Percentiles rank a stretch among this genome's conserved stretches.
Evolutionary conservation across 2,113 vertebrate species (phyloP).

Genomic region (Ornithorhynchus anatinus): DNA sequence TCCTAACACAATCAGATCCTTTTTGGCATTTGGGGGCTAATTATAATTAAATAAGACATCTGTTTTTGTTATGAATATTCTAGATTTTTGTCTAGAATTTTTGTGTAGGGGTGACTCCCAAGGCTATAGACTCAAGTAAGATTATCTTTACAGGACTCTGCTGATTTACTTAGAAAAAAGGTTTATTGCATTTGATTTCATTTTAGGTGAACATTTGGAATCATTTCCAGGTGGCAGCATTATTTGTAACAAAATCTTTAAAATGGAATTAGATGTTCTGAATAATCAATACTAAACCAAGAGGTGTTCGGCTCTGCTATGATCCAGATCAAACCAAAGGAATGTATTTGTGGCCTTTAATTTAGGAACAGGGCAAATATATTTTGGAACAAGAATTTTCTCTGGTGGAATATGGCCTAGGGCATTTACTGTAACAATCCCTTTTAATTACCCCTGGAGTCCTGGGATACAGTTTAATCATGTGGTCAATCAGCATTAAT

Average conservation of each 20-base stretch:
- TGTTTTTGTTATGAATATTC: too few relatives aligned
- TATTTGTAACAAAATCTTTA: constrained; percentile 30
- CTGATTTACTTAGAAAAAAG: too few relatives aligned
- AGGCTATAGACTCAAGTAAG: too few relatives aligned
- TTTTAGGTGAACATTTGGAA: constrained; percentile 17
- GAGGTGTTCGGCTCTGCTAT: not conserved
- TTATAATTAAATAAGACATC: too few relatives aligned
- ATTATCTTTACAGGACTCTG: too few relatives aligned
- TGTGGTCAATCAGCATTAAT: not conserved
- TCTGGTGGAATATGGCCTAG: not conserved
- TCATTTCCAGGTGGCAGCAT: constrained; percentile 39
- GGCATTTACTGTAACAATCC: not conserved
- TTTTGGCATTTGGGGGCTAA: too few relatives aligned
- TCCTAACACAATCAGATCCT: too few relatives aligned
- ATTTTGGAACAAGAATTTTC: constrained; percentile 12
- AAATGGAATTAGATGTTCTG: constrained; percentile 33
- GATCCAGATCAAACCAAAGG: constrained; percentile 6
- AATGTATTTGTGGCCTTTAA: not conserved
- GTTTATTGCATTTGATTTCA: too few relatives aligned
- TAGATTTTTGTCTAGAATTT: too few relatives aligned
- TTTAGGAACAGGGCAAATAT: not conserved
- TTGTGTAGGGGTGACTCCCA: too few relatives aligned
- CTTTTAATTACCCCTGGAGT: constrained; percentile 6
- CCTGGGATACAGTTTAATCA: constrained; percentile 19
- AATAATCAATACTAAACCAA: constrained; percentile 33